Conservation (phyloP, 2,113 vertebrate genomes). For the Pomatostomus ruficeps region DNA sequence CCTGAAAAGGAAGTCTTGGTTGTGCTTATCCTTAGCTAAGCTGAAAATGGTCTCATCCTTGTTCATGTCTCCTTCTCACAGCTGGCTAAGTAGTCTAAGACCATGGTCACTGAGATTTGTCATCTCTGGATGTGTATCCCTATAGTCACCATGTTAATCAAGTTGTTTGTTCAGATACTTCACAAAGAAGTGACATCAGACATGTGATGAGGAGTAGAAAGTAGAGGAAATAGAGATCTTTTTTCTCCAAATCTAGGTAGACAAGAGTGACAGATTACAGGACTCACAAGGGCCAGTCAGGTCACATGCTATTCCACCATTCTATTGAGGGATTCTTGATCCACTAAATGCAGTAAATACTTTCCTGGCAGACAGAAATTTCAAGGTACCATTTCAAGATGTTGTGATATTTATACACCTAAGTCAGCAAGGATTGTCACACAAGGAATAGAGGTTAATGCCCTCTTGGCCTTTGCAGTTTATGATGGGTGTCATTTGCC, state of each 20-base stretch:
- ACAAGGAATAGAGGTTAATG: background rate
- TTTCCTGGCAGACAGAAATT: background rate
- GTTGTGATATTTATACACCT: background rate
- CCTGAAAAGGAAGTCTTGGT: background rate
- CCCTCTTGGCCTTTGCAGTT: background rate
- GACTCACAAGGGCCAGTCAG: background rate
- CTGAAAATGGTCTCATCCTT: background rate
- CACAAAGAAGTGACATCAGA: background rate
- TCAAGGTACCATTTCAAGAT: background rate
- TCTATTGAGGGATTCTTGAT: background rate
- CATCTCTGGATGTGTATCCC: background rate
- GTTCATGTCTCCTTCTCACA: background rate
- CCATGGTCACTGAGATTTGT: background rate
- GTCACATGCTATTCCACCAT: background rate
- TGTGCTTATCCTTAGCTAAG: background rate
- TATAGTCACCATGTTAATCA: fast-evolving
- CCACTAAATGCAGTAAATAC: background rate
- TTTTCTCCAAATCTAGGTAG: background rate
- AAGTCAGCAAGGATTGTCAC: background rate
- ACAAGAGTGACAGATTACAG: background rate
- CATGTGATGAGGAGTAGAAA: background rate
- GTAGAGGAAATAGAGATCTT: background rate
- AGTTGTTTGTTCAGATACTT: background rate
- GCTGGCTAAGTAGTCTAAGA: background rate
- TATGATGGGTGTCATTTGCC: background rate